Evolutionary conservation across 2,113 vertebrate species (phyloP).

Genomic region (Oreocharis arfaki): DNA sequence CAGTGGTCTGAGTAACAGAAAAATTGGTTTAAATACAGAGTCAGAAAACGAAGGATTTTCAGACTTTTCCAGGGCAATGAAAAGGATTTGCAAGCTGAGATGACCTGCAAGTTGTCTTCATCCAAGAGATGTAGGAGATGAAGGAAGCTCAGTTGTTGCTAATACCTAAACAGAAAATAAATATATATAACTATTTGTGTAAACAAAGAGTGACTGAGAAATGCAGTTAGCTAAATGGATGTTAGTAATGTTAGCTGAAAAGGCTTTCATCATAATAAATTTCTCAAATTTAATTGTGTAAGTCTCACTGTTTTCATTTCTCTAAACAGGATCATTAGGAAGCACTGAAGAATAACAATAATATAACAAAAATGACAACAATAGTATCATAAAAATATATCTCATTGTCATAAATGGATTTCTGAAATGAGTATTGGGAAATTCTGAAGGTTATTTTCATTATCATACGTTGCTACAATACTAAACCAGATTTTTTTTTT

Average conservation of each 20-base stretch:
- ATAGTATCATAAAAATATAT: neutral
- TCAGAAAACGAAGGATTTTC: neutral
- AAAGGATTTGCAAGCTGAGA: neutral
- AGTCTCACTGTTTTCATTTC: slow-evolving; percentile 14
- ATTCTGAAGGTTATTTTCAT: slow-evolving; percentile 2
- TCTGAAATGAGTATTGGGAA: neutral
- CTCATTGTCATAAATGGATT: slow-evolving; percentile 11
- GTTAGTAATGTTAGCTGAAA: neutral
- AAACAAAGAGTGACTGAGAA: neutral
- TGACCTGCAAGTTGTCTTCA: neutral
- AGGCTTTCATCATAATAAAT: neutral
- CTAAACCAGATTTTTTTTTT: neutral
- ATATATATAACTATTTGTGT: neutral
- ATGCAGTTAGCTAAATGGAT: neutral
- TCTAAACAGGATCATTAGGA: slow-evolving; percentile 15
- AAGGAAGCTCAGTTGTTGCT: neutral
- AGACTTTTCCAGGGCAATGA: neutral
- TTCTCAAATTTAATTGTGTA: slow-evolving; percentile 1
- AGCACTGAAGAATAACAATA: slow-evolving; percentile 30
- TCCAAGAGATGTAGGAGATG: neutral
- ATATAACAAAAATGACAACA: neutral
- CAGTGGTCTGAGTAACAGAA: neutral
- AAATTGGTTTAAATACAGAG: neutral
- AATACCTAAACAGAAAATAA: neutral
- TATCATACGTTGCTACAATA: neutral